Evolutionary conservation across 2,888 invertebrate species (phyloP).

Genomic region (Girardia tigrina): DNA sequence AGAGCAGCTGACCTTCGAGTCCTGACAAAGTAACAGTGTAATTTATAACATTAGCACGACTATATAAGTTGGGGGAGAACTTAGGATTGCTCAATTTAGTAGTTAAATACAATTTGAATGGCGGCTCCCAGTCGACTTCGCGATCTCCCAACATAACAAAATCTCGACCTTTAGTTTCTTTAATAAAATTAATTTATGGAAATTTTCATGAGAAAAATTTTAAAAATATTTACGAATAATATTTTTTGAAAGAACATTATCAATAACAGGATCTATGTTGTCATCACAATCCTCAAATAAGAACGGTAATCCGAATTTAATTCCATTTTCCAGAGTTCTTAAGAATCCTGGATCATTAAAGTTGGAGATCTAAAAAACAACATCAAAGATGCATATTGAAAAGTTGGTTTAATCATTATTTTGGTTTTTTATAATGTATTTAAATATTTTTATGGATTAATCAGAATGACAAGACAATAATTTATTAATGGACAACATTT

Average conservation of each 20-base stretch:
- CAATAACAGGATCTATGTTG: slow-evolving; percentile 37
- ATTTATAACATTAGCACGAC: slow-evolving; percentile 35
- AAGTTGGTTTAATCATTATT: neutral
- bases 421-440: neutral
- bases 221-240: slow-evolving; percentile 34
- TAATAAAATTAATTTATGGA: no score
- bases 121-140: slow-evolving; percentile 37
- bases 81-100: slow-evolving; percentile 37
- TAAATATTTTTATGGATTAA: neutral
- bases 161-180: slow-evolving; percentile 33
- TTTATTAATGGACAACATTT: no score
- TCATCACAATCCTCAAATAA: slow-evolving; percentile 37
- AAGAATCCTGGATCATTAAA: slow-evolving; percentile 37
- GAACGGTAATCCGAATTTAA: slow-evolving; percentile 37
- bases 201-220: no score
- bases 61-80: slow-evolving; percentile 34
- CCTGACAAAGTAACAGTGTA: slow-evolving; percentile 38
- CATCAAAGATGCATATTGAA: neutral
- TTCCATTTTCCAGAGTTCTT: slow-evolving; percentile 36
- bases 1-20: slow-evolving; percentile 36
- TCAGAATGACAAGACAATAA: neutral
- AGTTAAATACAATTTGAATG: slow-evolving; percentile 36
- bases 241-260: slow-evolving; percentile 37
- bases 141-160: slow-evolving; percentile 36
- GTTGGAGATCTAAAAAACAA: slow-evolving; percentile 30